These are phyloP conservation scores for Sciurus carolinensis DNA, from an alignment of 2,797 vertebrate genomes.

Conservation along the genomic window DNA sequence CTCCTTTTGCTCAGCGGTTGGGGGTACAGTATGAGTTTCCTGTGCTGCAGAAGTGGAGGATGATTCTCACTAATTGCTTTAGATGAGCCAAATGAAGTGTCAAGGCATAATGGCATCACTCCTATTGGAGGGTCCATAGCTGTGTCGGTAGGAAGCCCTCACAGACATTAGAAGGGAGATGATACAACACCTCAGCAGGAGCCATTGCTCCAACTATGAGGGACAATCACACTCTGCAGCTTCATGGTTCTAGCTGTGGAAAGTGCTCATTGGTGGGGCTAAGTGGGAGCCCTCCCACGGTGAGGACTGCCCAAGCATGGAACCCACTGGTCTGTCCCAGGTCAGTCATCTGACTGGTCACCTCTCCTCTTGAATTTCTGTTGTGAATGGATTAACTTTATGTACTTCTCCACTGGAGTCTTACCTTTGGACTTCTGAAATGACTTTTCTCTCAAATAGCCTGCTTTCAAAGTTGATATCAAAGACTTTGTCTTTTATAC, in stretches of 20 bases:
- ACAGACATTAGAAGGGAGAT: neutral
- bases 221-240: neutral
- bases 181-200: neutral
- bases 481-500: neutral
- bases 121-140: neutral
- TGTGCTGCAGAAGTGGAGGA: neutral
- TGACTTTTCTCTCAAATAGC: neutral
- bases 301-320: neutral
- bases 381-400: neutral
- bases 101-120: neutral
- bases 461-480: neutral
- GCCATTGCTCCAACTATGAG: neutral
- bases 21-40: neutral
- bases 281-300: neutral
- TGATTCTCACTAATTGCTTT: neutral
- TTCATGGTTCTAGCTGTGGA: neutral
- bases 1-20: neutral
- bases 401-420: neutral
- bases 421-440: slow-evolving; percentile 11
- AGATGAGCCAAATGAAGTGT: neutral
- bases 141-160: neutral
- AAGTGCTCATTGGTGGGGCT: neutral
- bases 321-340: neutral
- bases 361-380: neutral
- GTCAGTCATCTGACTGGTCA: neutral